phyloP scores from a whole-genome alignment of 2,888 invertebrate species.

The Stenodera caucasica region DNA sequence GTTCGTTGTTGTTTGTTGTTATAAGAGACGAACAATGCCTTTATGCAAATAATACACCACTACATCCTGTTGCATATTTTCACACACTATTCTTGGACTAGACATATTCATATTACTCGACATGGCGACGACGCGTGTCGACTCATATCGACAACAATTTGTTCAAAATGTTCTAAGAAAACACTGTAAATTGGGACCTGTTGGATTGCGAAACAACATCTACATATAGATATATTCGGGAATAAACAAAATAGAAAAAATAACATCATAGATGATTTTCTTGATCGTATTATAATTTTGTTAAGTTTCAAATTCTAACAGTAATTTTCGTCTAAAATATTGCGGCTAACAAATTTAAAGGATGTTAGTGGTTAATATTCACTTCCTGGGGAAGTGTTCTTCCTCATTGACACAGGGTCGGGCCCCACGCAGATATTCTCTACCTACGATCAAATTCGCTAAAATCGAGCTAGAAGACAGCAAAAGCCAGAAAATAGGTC shows the following conservation, averaged over 20 bases:
- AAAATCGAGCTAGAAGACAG: not conserved
- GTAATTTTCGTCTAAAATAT: not conserved
- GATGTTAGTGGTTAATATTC: constrained; percentile 44
- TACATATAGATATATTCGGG: not conserved
- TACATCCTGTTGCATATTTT: constrained; percentile 43
- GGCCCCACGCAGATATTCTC: constrained; percentile 35
- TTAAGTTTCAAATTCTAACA: too few relatives aligned
- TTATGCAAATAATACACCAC: constrained; percentile 36
- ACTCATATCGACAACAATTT: constrained; percentile 8
- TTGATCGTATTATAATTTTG: too few relatives aligned
- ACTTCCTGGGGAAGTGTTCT: constrained; percentile 47
- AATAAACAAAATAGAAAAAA: not conserved
- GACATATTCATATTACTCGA: constrained; percentile 15
- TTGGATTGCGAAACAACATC: constrained; percentile 6
- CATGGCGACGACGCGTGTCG: constrained; percentile 11
- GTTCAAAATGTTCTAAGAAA: constrained; percentile 11
- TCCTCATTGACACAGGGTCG: constrained; percentile 40
- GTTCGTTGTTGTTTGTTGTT: constrained; percentile 41
- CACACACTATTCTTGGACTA: constrained; percentile 38
- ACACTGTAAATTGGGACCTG: constrained; percentile 12
- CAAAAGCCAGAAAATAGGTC: not conserved
- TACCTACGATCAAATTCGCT: constrained; percentile 26
- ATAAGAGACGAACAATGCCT: constrained; percentile 36
- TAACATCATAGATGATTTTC: not conserved
- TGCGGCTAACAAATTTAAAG: constrained; percentile 27